These are phyloP conservation scores for Archips crataeganus DNA, from an alignment of 2,888 invertebrate species.

Conservation along the genomic window DNA sequence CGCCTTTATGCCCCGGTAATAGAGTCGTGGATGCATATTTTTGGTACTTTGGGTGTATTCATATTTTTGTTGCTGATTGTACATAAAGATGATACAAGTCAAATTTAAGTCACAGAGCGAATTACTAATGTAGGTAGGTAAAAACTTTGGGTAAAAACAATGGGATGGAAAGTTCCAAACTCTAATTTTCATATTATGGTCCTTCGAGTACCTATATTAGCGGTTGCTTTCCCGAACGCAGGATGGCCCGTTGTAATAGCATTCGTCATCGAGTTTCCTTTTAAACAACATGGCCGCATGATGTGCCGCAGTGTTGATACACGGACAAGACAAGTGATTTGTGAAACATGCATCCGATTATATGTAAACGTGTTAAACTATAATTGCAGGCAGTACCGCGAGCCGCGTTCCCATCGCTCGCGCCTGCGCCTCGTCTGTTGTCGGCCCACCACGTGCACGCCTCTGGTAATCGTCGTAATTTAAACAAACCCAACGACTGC, in stretches of 20 bases:
- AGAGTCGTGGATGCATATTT: too few relatives aligned
- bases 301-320: constrained; percentile 20
- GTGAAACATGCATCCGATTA: constrained; percentile 33
- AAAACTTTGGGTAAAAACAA: too few relatives aligned
- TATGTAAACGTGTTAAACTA: constrained; percentile 27
- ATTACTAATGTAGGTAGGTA: too few relatives aligned
- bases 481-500: constrained; percentile 71
- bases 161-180: neutral
- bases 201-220: neutral
- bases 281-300: constrained; percentile 4
- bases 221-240: neutral
- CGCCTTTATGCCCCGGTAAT: too few relatives aligned
- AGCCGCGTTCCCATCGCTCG: constrained; percentile 60
- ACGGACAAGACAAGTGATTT: constrained; percentile 35
- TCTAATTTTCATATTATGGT: neutral
- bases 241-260: neutral
- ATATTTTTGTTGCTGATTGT: too few relatives aligned
- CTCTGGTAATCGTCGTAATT: constrained; percentile 69
- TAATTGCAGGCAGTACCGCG: constrained; percentile 19
- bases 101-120: too few relatives aligned
- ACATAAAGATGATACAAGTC: too few relatives aligned
- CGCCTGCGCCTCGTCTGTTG: constrained; percentile 75
- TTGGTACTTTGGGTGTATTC: too few relatives aligned
- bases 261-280: constrained; percentile 19
- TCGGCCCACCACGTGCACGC: constrained; percentile 68